Conservation (phyloP, 1,140 invertebrate genomes). For the Thaumetopoea pityocampa region DNA sequence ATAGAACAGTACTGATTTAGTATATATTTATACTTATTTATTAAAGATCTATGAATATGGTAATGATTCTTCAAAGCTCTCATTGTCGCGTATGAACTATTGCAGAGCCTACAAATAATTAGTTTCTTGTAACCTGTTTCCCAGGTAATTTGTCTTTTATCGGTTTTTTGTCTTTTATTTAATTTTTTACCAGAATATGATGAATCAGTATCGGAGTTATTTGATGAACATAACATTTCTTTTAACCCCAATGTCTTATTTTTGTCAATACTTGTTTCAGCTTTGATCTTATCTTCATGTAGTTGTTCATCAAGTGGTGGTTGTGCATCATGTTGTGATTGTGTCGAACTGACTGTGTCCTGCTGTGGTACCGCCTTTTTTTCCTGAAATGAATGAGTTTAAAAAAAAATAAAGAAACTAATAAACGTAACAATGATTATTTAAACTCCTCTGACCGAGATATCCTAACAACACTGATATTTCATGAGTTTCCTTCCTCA, state of each 20-base stretch:
- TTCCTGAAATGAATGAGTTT: conserved; percentile 12
- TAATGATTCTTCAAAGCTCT: not conserved
- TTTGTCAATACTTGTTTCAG: too few relatives aligned
- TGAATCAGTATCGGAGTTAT: conserved; percentile 6
- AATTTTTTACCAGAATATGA: conserved; percentile 3
- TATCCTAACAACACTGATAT: too few relatives aligned
- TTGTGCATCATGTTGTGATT: conserved; percentile 15
- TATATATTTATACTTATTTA: conserved; percentile 25
- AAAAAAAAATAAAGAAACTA: too few relatives aligned
- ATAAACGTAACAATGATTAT: too few relatives aligned
- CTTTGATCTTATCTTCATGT: conserved; percentile 11
- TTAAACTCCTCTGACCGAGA: too few relatives aligned
- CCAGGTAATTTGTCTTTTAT: conserved; percentile 21
- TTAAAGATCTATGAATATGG: conserved; percentile 2
- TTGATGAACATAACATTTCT: conserved; percentile 1
- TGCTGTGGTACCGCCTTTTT: conserved; percentile 16
- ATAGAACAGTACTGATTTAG: conserved; percentile 34
- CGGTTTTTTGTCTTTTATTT: conserved; percentile 10
- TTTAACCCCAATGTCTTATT: too few relatives aligned
- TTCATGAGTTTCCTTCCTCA: too few relatives aligned
- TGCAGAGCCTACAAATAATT: conserved; percentile 43
- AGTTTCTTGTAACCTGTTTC: conserved; percentile 30
- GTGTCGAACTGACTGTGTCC: conserved; percentile 30
- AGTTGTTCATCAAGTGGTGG: too few relatives aligned
- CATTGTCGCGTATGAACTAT: not conserved